These are phyloP conservation scores for Cuniculus paca DNA, from an alignment of 2,797 vertebrate genomes.

Conservation along the genomic window DNA sequence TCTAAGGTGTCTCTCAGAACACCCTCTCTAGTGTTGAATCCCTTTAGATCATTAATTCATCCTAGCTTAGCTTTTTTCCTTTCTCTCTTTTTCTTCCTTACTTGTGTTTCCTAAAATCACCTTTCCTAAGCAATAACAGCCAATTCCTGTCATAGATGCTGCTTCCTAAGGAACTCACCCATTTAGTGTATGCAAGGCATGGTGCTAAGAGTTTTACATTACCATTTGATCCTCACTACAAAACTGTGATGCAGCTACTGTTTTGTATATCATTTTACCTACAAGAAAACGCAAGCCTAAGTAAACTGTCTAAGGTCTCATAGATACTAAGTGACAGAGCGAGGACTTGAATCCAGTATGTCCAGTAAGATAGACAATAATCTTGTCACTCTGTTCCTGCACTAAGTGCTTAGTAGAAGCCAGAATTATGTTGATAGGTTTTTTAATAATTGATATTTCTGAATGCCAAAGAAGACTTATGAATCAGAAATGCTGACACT, in stretches of 20 bases:
- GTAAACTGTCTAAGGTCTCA: neutral
- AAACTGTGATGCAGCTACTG: neutral
- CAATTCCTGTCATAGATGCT: neutral
- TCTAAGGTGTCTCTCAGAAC: neutral
- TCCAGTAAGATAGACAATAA: neutral
- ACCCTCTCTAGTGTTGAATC: neutral
- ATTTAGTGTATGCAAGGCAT: neutral
- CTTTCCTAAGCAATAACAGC: neutral
- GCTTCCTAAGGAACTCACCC: neutral
- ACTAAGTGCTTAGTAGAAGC: neutral
- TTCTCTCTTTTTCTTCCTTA: neutral
- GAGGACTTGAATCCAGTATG: neutral
- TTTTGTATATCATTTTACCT: neutral
- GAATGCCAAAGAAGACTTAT: neutral
- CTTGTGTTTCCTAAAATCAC: neutral
- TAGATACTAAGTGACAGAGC: neutral
- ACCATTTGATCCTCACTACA: neutral
- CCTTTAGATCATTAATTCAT: neutral
- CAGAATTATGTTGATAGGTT: neutral
- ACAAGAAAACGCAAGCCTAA: neutral
- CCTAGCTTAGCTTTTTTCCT: neutral
- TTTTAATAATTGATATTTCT: constrained; percentile 15
- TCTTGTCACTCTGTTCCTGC: neutral
- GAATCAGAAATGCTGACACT: neutral
- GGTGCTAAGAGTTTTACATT: neutral